Evolutionary conservation across 1,140 invertebrate species (phyloP), one percentile per base, ranked within the genome.

Genomic region (Delia radicum): DNA sequence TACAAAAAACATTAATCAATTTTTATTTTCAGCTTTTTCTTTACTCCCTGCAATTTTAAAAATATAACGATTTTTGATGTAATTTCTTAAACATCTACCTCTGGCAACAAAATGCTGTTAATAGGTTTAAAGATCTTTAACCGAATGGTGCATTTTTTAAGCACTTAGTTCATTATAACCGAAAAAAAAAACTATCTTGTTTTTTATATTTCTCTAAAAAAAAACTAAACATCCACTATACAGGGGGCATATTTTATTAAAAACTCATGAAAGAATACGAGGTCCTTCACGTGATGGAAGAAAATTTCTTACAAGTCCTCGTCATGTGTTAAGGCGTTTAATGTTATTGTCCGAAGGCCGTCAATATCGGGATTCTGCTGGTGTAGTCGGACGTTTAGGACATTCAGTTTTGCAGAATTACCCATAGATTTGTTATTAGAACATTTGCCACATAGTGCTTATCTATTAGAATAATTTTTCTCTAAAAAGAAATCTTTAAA

Each of bases 371-470:
- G 94, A 95, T 80, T 93, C 94, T n/a, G 93, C 94, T 0, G 90
- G 90, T 21, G 91, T 96, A 28, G 89, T 96, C 48, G 89, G 91
- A 24, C 89, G 93, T 67, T 87, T 96, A 7, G 93, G 93, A 15
- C 89, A 90, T 37, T 91, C 90, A 1, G 94, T 93, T 1, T 92
- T 0, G 87, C 90, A 0, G 94, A 97, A 77, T 87, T 98, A 74
- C 96, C 95, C 0, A 89, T 96, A 18, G 95, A 97, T 82, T 87
- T 95, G 77, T 89, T 97, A 79, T 91, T 96, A 26, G 95, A 97
- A 79, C 91, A 94, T 2, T 89, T 97, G 86, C 96, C 96, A 2
- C 92, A 95, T 83, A 95, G 93, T 63, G 89, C 96, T 1, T 92
- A 94, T 77, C 88, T 97, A 46, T 87, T 98, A 61, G 95, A 97